Percentiles rank a stretch among this genome's conserved stretches.
Evolutionary conservation across 1,140 invertebrate genomes (phyloP).

Genomic region (Lamellibrachia luymesi): DNA sequence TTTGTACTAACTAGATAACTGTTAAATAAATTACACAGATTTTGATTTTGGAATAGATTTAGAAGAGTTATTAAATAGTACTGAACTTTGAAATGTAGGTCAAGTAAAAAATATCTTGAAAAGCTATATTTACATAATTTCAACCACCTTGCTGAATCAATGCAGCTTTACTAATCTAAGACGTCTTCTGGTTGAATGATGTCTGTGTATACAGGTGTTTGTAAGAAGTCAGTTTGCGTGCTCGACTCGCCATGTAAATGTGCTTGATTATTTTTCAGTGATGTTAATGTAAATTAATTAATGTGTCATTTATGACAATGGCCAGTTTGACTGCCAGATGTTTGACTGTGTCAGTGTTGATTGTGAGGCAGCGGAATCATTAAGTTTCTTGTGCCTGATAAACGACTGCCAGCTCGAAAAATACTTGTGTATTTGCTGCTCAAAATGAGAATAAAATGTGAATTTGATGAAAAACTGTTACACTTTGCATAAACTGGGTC

Average conservation of each 20-base stretch:
- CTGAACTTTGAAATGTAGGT: too few species aligned
- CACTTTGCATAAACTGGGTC: neutral
- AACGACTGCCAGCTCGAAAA: neutral
- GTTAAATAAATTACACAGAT: too few species aligned
- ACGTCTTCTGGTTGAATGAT: neutral
- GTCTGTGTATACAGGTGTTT: neutral
- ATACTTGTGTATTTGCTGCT: neutral
- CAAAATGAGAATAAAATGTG: conserved; percentile 5
- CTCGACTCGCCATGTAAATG: neutral
- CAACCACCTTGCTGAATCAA: neutral
- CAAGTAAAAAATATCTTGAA: neutral
- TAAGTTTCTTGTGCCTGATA: too few species aligned
- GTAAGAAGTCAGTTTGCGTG: neutral
- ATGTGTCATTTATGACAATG: neutral
- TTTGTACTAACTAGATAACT: too few species aligned
- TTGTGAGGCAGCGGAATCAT: too few species aligned
- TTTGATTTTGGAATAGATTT: too few species aligned
- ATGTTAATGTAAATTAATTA: neutral
- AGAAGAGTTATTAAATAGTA: too few species aligned
- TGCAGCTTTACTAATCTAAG: neutral
- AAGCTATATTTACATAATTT: neutral
- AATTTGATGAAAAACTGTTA: neutral
- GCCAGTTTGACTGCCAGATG: neutral
- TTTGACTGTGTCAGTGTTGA: neutral
- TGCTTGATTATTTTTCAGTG: neutral